phyloP scores from a whole-genome alignment of 2,797 vertebrate species.

The Pangasius sanitwongsei region DNA sequence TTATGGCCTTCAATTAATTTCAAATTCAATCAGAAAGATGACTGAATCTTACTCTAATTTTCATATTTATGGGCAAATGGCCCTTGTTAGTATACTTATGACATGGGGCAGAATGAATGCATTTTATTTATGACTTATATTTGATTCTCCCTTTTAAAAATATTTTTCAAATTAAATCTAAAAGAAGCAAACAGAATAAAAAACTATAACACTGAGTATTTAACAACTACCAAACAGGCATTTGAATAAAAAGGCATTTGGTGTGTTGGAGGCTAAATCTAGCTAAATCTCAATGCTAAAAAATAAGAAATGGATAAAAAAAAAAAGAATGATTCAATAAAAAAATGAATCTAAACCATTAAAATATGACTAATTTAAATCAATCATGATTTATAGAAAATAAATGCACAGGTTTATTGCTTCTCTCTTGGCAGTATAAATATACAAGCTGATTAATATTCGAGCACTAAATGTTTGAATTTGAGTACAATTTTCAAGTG shows the following conservation, averaged over 20 bases:
- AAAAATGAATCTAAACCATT: neutral
- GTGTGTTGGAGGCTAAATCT: neutral
- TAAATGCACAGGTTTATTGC: neutral
- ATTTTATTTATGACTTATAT: neutral
- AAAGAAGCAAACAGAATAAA: neutral
- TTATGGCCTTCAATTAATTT: neutral
- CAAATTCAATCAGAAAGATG: neutral
- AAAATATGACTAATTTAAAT: neutral
- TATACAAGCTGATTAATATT: neutral
- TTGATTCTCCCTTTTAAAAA: neutral
- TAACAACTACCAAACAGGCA: neutral
- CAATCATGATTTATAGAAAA: neutral
- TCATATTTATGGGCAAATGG: neutral
- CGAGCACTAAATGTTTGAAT: neutral
- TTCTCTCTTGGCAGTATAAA: neutral
- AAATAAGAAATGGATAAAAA: neutral
- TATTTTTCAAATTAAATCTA: neutral
- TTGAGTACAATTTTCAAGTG: neutral
- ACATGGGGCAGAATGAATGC: neutral
- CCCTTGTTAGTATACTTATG: neutral
- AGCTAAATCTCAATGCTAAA: neutral
- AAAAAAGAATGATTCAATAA: neutral
- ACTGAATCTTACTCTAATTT: neutral
- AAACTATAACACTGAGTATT: neutral
- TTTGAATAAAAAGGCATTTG: neutral